Evolutionary conservation across 2,888 invertebrate species (phyloP).

Genomic region (Dromius quadrimaculatus): DNA sequence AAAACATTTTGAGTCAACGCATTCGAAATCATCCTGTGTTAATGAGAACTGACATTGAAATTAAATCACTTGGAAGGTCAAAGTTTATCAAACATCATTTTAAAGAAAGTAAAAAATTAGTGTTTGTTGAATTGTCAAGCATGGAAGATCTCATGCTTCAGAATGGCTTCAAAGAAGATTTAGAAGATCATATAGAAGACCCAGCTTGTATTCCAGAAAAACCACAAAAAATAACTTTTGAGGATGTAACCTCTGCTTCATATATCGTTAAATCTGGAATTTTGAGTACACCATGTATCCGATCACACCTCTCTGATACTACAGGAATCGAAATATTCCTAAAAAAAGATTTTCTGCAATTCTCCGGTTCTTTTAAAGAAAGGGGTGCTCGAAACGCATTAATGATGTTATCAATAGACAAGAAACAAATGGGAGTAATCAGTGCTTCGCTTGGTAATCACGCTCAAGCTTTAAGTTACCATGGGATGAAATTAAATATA

Average conservation of each 20-base stretch:
- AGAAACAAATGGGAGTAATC: constrained; percentile 74
- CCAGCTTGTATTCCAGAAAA: constrained; percentile 74
- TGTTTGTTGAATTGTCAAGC: not conserved
- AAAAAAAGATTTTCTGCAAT: constrained; percentile 74
- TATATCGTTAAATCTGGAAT: constrained; percentile 75
- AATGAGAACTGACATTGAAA: constrained; percentile 24
- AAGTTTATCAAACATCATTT: constrained; percentile 40
- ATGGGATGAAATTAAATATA: constrained; percentile 77
- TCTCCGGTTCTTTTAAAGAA: constrained; percentile 78
- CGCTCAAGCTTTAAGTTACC: constrained; percentile 80
- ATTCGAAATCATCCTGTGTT: constrained; percentile 24
- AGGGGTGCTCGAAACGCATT: constrained; percentile 77
- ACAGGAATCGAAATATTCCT: constrained; percentile 71
- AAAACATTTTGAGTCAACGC: not conserved
- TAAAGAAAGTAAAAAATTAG: constrained; percentile 1
- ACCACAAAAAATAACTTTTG: constrained; percentile 75
- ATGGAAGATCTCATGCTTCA: constrained; percentile 45
- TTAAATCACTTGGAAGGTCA: constrained; percentile 33
- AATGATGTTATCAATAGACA: constrained; percentile 70
- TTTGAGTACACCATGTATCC: constrained; percentile 73
- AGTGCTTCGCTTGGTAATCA: constrained; percentile 81
- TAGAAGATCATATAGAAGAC: constrained; percentile 56
- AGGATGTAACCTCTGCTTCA: constrained; percentile 76
- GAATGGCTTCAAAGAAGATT: not conserved
- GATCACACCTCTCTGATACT: constrained; percentile 68